phyloP scores from a whole-genome alignment of 2,888 invertebrate species.

The Dilophus febrilis region DNA sequence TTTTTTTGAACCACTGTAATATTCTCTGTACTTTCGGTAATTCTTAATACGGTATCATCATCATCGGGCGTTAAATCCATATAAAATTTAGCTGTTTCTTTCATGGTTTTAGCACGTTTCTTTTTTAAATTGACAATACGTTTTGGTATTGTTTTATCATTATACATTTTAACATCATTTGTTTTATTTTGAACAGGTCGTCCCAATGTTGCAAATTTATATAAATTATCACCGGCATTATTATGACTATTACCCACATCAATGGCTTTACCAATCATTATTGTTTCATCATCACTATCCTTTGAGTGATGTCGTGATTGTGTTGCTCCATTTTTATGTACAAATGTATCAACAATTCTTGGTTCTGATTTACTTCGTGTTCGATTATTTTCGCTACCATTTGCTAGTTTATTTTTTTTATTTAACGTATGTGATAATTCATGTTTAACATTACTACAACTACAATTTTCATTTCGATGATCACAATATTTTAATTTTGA shows the following conservation, averaged over 20 bases:
- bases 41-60: constrained; percentile 35
- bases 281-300: constrained; percentile 4
- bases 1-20: constrained; percentile 6
- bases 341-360: constrained; percentile 16
- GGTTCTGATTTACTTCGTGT: constrained; percentile 27
- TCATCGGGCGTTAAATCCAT: constrained; percentile 47
- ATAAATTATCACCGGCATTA: constrained; percentile 17
- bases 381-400: constrained; percentile 15
- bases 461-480: constrained; percentile 5
- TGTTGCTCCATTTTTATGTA: neutral
- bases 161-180: constrained; percentile 43
- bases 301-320: neutral
- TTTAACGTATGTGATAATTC: constrained; percentile 7
- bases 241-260: constrained; percentile 18
- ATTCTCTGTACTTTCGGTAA: constrained; percentile 43
- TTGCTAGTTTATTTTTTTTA: neutral
- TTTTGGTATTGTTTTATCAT: constrained; percentile 50
- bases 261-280: constrained; percentile 10
- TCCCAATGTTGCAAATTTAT: constrained; percentile 9
- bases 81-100: constrained; percentile 48
- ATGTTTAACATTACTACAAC: constrained; percentile 7
- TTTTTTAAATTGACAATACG: constrained; percentile 54
- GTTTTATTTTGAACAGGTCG: constrained; percentile 21
- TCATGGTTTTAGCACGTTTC: constrained; percentile 39
- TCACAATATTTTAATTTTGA: constrained; percentile 5